Base-by-base conservation (phyloP, 92 coral and sea anemone species). In the Umimayanthus chanpuru region DNA sequence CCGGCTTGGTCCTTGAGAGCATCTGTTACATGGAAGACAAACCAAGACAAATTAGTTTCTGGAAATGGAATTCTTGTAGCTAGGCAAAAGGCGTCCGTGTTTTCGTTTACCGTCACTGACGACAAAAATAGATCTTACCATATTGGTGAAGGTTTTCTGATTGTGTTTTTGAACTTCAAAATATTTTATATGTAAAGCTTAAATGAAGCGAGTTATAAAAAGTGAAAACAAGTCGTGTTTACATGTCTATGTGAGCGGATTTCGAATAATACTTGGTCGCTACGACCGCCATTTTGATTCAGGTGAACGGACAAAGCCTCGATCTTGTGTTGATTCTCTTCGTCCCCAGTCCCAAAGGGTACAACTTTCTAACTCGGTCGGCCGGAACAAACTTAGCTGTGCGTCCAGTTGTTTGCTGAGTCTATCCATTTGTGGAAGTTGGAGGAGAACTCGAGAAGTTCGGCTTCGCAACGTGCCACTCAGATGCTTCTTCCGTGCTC, bases 1-100 rank as follows among this genome's bases (percentile, higher is more conserved):
- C 99, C 85, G 99, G 99, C 93, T 97, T 97, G 76, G 97, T 95
- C 89, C 99, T 95, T 88, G 99, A 97, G 50, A 97, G 98, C 91
- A 97, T 97, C 99, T 97, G 88, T 12, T 55, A 70, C 43, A 76
- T 73, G 43, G 40, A 76, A 30, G 4, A 32, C 15, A 21, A 29
- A 70, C 44, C 43, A 85, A 78, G 18, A 30, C 44, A 18, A 81
- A 67, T 9, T 20, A 28, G 47, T 30, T 21, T 32, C n/a, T 64
- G 81, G 81, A 32, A 32, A 15, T 64, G 81, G 81, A 32, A 32
- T 32, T 32, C 36, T 32, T 32, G 36, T 74, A 74, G 82, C 82
- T 74, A 86, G 25, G 81, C 61, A 78, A 86, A 58, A 70, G 47
- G 78, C 77, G 77, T 83, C 77, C 66, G 40, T 86, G 73, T 86